Evolutionary conservation across 1,140 invertebrate genomes (phyloP).

Genomic region (Euura lappo): DNA sequence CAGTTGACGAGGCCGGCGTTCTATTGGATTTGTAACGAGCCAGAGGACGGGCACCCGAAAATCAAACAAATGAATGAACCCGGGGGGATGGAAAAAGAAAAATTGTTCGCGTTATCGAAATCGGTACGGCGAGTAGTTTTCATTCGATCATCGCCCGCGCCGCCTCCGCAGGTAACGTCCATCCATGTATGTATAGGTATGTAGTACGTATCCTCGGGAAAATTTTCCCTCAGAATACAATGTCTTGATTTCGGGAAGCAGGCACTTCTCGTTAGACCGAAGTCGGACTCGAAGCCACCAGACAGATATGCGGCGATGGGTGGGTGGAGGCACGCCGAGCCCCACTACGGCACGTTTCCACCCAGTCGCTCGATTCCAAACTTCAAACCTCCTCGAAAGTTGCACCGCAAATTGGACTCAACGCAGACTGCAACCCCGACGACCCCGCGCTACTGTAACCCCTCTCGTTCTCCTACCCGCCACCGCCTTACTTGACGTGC

Average conservation of each 20-base stretch:
- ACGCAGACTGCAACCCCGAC: slow-evolving; percentile 26
- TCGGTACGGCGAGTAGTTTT: background rate
- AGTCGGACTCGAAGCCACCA: no score
- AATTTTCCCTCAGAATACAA: no score
- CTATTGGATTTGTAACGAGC: slow-evolving; percentile 7
- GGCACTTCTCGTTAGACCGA: no score
- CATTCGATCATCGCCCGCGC: no score
- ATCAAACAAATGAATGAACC: slow-evolving; percentile 4
- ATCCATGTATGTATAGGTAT: no score
- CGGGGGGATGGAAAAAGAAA: background rate
- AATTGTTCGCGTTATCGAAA: slow-evolving; percentile 1
- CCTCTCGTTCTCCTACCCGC: background rate
- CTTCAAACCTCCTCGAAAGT: slow-evolving; percentile 51
- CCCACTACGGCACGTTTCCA: slow-evolving; percentile 51
- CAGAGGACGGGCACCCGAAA: background rate
- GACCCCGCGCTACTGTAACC: background rate
- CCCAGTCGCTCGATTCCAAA: slow-evolving; percentile 45
- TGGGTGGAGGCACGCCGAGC: slow-evolving; percentile 30
- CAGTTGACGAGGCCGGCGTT: background rate
- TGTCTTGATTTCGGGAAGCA: no score
- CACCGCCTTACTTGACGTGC: no score
- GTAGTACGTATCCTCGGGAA: no score
- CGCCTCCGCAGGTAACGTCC: no score
- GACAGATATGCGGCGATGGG: no score
- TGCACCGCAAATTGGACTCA: slow-evolving; percentile 54